phyloP scores from a whole-genome alignment of 2,888 invertebrate genomes.

The Diploptera punctata region DNA sequence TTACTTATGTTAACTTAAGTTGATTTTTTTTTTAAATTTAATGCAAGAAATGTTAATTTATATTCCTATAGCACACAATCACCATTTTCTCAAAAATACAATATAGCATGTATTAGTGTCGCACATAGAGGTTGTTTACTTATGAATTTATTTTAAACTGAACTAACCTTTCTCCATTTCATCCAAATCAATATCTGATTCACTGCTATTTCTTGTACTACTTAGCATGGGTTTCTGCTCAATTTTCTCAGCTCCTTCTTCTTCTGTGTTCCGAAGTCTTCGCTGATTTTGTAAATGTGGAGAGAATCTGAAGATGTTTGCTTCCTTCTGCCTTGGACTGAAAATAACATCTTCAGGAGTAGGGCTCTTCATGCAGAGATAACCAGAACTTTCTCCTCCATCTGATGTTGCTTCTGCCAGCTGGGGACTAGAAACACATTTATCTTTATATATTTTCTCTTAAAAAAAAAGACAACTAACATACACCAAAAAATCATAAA shows the following conservation, averaged over 20 bases:
- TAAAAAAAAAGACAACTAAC: no score
- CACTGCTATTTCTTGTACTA: conserved; percentile 3
- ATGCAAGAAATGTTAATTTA: no score
- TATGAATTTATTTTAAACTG: no score
- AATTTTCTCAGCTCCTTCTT: conserved; percentile 7
- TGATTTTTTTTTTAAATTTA: no score
- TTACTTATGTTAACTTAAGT: no score
- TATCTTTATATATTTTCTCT: no score
- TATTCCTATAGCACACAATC: no score
- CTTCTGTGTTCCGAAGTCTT: not conserved
- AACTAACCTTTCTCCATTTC: no score
- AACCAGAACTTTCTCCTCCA: conserved; percentile 60
- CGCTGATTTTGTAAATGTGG: conserved; percentile 21
- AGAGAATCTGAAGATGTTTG: conserved; percentile 59
- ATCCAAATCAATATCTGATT: conserved; percentile 17
- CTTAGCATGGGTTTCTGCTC: conserved; percentile 39
- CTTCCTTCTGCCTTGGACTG: conserved; percentile 59
- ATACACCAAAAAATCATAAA: no score
- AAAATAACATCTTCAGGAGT: conserved; percentile 57
- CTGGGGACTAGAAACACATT: not conserved
- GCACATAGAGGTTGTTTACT: no score
- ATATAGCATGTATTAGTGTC: no score
- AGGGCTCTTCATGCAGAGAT: conserved; percentile 64
- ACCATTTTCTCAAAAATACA: no score
- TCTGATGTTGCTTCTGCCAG: conserved; percentile 43